Percentiles rank a stretch among this genome's conserved stretches.
Evolutionary conservation across 2,797 vertebrate genomes (phyloP).

Genomic region (Amazonetta brasiliensis): DNA sequence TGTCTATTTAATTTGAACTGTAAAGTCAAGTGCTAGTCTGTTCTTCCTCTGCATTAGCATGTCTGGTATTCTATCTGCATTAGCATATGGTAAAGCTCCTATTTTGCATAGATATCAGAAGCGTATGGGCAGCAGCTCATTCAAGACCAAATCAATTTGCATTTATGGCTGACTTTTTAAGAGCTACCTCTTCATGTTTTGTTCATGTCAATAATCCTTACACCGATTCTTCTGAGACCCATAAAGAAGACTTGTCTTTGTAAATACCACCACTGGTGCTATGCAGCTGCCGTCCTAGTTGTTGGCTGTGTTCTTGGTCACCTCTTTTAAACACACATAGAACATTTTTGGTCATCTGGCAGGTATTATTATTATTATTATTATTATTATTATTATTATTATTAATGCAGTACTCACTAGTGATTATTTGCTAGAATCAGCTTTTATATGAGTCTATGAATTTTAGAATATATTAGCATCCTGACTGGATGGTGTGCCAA

Average conservation of each 20-base stretch:
- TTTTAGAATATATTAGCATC: background rate
- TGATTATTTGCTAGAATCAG: background rate
- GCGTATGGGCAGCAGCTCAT: background rate
- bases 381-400: background rate
- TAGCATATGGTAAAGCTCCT: background rate
- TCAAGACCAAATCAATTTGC: slow-evolving; percentile 2
- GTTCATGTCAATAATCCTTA: background rate
- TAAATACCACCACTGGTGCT: background rate
- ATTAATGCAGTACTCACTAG: rapidly evolving
- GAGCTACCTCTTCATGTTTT: background rate
- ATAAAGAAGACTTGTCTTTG: background rate
- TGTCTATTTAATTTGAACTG: background rate
- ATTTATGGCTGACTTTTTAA: slow-evolving; percentile 18
- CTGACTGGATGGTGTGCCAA: background rate
- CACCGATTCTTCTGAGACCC: background rate
- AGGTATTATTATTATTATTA: background rate
- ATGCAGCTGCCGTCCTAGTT: background rate
- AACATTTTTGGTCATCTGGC: background rate
- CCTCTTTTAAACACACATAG: background rate
- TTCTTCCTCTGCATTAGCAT: background rate
- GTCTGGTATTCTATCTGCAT: background rate
- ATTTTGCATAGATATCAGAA: slow-evolving; percentile 2
- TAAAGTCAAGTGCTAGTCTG: background rate
- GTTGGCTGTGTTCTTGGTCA: background rate
- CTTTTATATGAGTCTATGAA: background rate